A percentile compares a stretch with the other conserved stretches of the same genome.
Evolutionary conservation across 2,888 invertebrate species (phyloP).

Genomic region (Euzetes globulus): DNA sequence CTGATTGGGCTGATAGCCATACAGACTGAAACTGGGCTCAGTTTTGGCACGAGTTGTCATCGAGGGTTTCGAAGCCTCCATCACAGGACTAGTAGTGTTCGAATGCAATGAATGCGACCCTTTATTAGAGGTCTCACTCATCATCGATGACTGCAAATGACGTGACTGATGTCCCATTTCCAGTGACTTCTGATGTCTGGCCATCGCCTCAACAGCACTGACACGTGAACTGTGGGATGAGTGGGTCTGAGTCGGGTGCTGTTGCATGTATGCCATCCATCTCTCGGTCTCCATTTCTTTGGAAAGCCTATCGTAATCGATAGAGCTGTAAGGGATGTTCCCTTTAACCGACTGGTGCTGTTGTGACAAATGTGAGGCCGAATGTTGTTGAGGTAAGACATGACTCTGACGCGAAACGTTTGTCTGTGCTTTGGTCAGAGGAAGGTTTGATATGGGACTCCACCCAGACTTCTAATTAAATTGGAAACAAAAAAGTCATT

Average conservation of each 20-base stretch:
- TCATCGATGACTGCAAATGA: constrained; percentile 4
- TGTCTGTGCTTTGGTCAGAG: constrained; percentile 32
- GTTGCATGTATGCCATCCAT: constrained; percentile 38
- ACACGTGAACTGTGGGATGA: background rate
- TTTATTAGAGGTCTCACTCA: background rate
- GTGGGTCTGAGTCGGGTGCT: constrained; percentile 10
- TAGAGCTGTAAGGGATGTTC: background rate
- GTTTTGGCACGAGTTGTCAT: constrained; percentile 26
- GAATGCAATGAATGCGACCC: background rate
- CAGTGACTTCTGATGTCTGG: background rate
- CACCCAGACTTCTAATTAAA: constrained; percentile 37
- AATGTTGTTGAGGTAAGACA: constrained; percentile 27
- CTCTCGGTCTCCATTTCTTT: constrained; percentile 36
- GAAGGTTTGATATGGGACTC: constrained; percentile 37
- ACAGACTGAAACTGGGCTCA: constrained; percentile 46
- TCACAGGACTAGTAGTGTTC: constrained; percentile 8
- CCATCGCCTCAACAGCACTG: background rate
- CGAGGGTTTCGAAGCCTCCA: constrained; percentile 3
- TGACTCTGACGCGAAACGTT: constrained; percentile 24
- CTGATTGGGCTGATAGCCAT: constrained; percentile 47
- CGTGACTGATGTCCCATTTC: constrained; percentile 13
- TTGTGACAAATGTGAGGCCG: background rate
- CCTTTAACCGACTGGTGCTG: constrained; percentile 12
- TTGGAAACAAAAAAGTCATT: background rate
- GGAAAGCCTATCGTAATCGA: constrained; percentile 25